Conservation (phyloP, 2,797 vertebrate species). For the Rhabdomys pumilio region DNA sequence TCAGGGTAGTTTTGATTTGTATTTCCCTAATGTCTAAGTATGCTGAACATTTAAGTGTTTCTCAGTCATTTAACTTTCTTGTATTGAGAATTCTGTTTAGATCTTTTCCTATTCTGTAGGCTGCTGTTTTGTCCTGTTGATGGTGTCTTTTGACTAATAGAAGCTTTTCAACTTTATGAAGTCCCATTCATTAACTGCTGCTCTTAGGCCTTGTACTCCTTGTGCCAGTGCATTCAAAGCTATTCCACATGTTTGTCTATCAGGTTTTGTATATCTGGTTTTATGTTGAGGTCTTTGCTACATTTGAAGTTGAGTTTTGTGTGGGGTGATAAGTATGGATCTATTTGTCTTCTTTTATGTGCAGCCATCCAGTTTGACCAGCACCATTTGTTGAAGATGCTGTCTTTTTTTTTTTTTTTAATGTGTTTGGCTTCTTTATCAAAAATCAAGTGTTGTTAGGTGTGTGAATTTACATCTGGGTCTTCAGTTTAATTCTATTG, state of each 20-base stretch:
- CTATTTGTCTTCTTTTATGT: not conserved
- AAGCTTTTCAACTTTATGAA: not conserved
- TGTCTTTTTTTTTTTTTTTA: not conserved
- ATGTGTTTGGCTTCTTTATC: not conserved
- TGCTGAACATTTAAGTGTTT: not conserved
- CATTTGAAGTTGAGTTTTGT: not conserved
- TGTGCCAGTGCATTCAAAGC: not conserved
- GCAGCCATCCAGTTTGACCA: not conserved
- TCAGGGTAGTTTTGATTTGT: not conserved
- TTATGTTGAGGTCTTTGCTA: not conserved
- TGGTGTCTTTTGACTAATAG: not conserved
- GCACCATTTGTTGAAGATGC: not conserved
- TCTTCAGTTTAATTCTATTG: not conserved
- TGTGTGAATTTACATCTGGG: not conserved
- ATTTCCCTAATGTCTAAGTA: not conserved
- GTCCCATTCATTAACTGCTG: not conserved
- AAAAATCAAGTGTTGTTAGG: not conserved
- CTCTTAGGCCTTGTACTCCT: not conserved
- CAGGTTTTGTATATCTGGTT: not conserved
- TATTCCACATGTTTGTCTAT: not conserved
- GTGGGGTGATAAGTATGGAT: not conserved
- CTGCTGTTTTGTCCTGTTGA: not conserved
- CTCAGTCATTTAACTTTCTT: not conserved
- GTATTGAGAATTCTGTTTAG: not conserved
- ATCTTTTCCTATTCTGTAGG: not conserved